phyloP scores from a whole-genome alignment of 37 sponge, comb jelly and placozoan genomes.

The Cladorhizidae sp. region DNA sequence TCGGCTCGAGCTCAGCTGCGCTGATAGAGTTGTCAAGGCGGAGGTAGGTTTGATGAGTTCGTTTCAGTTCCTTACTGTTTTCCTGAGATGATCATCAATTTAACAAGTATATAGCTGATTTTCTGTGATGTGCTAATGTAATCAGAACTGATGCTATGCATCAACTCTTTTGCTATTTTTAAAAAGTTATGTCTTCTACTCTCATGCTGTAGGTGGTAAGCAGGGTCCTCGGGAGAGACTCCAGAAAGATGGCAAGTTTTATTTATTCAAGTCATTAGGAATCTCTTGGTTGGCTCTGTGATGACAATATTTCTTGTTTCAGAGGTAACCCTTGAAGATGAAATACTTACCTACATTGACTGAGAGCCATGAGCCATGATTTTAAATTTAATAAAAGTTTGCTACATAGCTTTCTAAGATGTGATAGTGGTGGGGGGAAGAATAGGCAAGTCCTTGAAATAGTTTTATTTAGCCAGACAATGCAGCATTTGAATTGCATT shows the following conservation, averaged over 20 bases:
- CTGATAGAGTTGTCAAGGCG: too few species aligned
- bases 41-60: too few species aligned
- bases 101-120: constrained; percentile 49
- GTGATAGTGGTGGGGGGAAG: too few species aligned
- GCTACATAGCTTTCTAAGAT: too few species aligned
- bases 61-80: neutral
- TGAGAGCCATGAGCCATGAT: constrained; percentile 15
- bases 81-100: neutral
- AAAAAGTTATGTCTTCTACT: neutral
- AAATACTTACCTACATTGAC: constrained; percentile 64
- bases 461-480: too few species aligned
- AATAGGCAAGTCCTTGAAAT: too few species aligned
- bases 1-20: too few species aligned
- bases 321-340: neutral
- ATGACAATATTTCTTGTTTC: neutral
- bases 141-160: neutral
- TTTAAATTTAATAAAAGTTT: too few species aligned
- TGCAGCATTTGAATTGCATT: too few species aligned
- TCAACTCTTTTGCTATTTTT: neutral
- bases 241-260: too few species aligned
- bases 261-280: neutral
- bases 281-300: neutral
- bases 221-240: too few species aligned
- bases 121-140: neutral
- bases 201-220: too few species aligned